Base-by-base conservation (phyloP, 2,888 invertebrate genomes). In the Pristionchus japonicus region DNA sequence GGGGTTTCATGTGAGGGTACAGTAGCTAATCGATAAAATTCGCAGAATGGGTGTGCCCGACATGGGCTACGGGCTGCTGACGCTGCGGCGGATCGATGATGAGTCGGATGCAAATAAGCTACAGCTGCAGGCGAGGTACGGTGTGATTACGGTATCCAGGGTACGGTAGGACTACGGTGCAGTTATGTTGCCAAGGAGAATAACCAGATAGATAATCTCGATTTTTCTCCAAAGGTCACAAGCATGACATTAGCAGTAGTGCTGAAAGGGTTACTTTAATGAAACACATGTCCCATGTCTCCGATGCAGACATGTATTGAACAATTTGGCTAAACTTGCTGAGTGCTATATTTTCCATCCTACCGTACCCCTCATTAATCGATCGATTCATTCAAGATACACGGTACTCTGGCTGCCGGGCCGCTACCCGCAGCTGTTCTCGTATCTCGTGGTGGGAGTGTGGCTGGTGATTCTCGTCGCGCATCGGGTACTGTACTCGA, bases 21-120 rank as follows among this genome's bases (percentile, higher is more conserved):
- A n/a, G 37, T 70, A 37, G 37, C 37, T 15, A 86, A 20, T 86
- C 23, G 70, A 34, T 0, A 52, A 6, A 6, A 4, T 13, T 67
- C 34, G n/a, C 89, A 91, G 99, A 93, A 99, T 99, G 98, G 98
- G 98, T 0, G 97, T 97, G 34, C 94, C 95, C 4, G 95, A 96
- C 91, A 97, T 98, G 95, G 98, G 98, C 2, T 97, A 97, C 95
- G 98, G 97, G 49, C 89, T 90, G 20, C 87, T 93, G 34, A 89
- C 91, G 40, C 57, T 87, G 61, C 40, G 88, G n/a, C 37, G 77
- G 34, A 61, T 47, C 7, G 57, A 70, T 31, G 84, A 61, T 43
- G 89, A 83, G 27, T 84, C 31, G 34, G 52, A 77, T 13, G 34
- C 27, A 3, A 17, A 23, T 31, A 86, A 49, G 49, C 67, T 61